Evolutionary conservation across 2,797 vertebrate species (phyloP).

Genomic region (Crypturellus tataupa): DNA sequence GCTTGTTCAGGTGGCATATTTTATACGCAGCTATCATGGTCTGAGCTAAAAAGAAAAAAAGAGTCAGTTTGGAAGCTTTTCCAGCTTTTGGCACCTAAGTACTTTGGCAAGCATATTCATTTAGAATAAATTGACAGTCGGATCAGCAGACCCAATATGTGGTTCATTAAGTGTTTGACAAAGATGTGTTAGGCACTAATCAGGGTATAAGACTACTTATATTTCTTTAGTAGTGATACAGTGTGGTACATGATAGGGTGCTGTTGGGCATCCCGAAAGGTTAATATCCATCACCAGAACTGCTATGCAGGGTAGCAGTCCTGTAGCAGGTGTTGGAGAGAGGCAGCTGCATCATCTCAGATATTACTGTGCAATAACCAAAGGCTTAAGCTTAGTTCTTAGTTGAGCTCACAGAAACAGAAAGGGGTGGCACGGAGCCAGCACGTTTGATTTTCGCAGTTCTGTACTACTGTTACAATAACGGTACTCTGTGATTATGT

Average conservation of each 20-base stretch:
- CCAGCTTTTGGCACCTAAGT: slow-evolving; percentile 71
- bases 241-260: neutral
- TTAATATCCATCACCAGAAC: neutral
- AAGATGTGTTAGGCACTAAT: slow-evolving; percentile 36
- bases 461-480: neutral
- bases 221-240: neutral
- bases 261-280: neutral
- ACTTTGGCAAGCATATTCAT: slow-evolving; percentile 62
- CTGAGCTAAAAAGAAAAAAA: slow-evolving; percentile 27
- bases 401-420: neutral
- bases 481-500: neutral
- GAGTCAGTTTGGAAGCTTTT: slow-evolving; percentile 37
- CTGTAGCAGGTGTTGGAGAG: neutral
- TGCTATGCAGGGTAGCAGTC: neutral
- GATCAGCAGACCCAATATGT: slow-evolving; percentile 72
- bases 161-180: slow-evolving; percentile 72
- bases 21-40: slow-evolving; percentile 50
- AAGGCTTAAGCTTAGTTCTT: neutral
- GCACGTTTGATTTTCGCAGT: neutral
- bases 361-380: fast-evolving
- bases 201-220: neutral
- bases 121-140: slow-evolving; percentile 73
- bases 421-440: neutral
- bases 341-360: neutral
- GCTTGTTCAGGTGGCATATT: slow-evolving; percentile 34